A percentile compares a stretch with the other conserved stretches of the same genome.
These are phyloP conservation scores for Pentalonia nigronervosa DNA, from an alignment of 1,140 invertebrate genomes.

Conservation along the genomic window DNA sequence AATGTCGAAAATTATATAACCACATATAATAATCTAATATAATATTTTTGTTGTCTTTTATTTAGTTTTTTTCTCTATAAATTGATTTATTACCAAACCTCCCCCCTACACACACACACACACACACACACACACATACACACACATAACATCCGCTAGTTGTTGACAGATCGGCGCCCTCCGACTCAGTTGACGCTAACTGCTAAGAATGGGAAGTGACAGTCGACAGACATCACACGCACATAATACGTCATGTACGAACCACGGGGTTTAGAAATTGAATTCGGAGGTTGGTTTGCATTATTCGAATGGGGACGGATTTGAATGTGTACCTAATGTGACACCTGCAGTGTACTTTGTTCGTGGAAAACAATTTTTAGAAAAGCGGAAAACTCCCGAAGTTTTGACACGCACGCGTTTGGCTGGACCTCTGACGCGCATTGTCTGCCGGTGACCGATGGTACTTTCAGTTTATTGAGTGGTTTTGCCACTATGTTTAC, in stretches of 20 bases:
- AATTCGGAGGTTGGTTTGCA: neutral
- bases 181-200: neutral
- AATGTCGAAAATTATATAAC: no score
- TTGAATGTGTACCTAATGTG: neutral
- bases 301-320: neutral
- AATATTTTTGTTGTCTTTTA: no score
- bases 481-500: neutral
- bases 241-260: neutral
- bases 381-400: neutral
- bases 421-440: neutral
- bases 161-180: no score
- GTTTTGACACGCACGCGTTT: neutral
- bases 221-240: neutral
- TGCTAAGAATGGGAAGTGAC: neutral
- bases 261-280: neutral
- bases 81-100: no score
- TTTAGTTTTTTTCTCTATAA: no score
- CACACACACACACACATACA: no score
- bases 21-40: no score
- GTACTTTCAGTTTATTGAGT: neutral
- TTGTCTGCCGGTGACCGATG: neutral
- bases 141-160: no score
- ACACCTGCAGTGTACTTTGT: neutral
- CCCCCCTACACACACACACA: no score
- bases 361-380: neutral